These are phyloP conservation scores for Bembecia ichneumoniformis DNA, from an alignment of 2,888 invertebrate genomes.

Conservation along the genomic window DNA sequence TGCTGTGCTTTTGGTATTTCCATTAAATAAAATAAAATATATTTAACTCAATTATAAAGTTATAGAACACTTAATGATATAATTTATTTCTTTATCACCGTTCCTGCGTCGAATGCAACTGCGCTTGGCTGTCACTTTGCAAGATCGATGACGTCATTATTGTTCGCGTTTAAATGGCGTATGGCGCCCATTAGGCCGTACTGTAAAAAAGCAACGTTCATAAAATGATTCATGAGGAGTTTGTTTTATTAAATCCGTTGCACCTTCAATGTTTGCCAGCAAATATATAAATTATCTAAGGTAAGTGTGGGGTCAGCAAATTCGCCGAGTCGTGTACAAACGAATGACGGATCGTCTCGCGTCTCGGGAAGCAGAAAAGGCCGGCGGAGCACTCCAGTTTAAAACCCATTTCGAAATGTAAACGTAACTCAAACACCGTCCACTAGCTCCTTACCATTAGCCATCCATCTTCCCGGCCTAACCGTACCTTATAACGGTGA, in stretches of 20 bases:
- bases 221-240: no score
- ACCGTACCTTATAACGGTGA: conserved; percentile 25
- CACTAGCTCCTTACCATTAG: conserved; percentile 10
- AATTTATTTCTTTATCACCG: conserved; percentile 12
- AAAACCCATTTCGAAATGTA: conserved; percentile 51
- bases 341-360: conserved; percentile 10
- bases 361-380: conserved; percentile 11
- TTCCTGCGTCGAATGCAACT: conserved; percentile 42
- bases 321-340: background rate
- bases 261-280: no score
- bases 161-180: conserved; percentile 37
- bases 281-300: no score
- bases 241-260: no score
- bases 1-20: no score
- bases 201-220: background rate
- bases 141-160: conserved; percentile 61
- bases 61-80: background rate
- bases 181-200: conserved; percentile 31
- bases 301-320: background rate
- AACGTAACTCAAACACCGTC: conserved; percentile 20
- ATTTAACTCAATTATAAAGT: background rate
- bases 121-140: conserved; percentile 41
- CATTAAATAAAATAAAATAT: no score
- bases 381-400: conserved; percentile 25
- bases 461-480: conserved; percentile 42